These are phyloP conservation scores for Nycticryphes semicollaris DNA, from an alignment of 2,113 vertebrate genomes.

Conservation along the genomic window DNA sequence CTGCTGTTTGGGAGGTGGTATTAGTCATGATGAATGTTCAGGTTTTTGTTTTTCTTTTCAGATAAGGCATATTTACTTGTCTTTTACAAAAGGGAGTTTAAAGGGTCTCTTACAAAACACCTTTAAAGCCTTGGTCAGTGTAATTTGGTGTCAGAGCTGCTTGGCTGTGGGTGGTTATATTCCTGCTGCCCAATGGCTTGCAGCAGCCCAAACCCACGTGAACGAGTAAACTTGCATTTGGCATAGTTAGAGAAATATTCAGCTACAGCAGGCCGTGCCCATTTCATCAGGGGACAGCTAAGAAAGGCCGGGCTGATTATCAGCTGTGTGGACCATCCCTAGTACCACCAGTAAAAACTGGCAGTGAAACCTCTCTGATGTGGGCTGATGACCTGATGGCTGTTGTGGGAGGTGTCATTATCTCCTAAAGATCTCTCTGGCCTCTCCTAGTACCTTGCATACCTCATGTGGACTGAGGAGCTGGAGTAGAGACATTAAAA, in stretches of 20 bases:
- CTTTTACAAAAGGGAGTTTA: background rate
- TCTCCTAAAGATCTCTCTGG: background rate
- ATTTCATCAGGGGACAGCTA: rapidly evolving
- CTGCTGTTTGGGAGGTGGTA: slow-evolving; percentile 23
- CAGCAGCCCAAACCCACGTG: background rate
- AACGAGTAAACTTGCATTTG: background rate
- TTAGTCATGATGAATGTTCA: background rate
- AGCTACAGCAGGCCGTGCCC: background rate
- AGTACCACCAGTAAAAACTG: background rate
- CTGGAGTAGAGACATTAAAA: background rate
- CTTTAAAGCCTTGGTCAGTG: background rate
- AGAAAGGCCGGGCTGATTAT: background rate
- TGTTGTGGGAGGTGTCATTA: background rate
- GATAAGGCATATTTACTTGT: background rate
- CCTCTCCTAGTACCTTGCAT: rapidly evolving
- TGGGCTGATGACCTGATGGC: background rate
- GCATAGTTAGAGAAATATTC: background rate
- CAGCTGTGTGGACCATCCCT: background rate
- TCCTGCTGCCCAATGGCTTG: background rate
- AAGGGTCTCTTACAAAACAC: background rate
- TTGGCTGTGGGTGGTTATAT: background rate
- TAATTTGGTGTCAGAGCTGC: background rate
- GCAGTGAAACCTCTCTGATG: background rate
- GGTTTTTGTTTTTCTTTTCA: background rate
- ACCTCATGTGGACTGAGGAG: rapidly evolving